Evolutionary conservation across 2,797 vertebrate genomes (phyloP), one percentile per base, ranked within the genome.

Genomic region (Tangara arthus): DNA sequence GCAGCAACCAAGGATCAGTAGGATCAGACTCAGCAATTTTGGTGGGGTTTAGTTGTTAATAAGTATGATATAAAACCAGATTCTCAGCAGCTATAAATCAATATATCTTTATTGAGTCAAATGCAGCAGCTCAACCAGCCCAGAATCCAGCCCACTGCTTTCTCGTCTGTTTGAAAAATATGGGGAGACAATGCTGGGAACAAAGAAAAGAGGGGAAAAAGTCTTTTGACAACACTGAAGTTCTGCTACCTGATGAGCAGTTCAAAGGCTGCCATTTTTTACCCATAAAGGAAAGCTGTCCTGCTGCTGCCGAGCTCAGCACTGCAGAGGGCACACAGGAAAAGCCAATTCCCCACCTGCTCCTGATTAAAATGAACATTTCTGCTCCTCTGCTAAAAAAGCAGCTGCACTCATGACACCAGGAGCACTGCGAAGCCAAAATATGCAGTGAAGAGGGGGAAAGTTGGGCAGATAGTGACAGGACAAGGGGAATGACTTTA

Each of bases 261-360:
- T 47, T 84, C 78, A 87, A 85, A 80, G 21, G 34, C 4, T 85
- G 68, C 20, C 7, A 15, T 60, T 64, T 87, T 71, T 78, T 32
- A 57, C 24, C 53, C 0, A 0, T 9, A 32, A n/a, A 90, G 46
- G 41, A 82, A 95, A 92, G 22, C 27, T 82, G 63, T 61, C 42
- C 46, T 30, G 20, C 39, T 87, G 57, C 65, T 84, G 89, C 94
- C 73, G 79, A 91, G 91, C 59, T 94, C 87, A 66, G 94, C 79
- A 15, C 61, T 42, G 26, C 65, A 35, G 42, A 59, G 69, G 3
- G 17, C 42, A 65, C 70, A 41, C 72, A 83, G 82, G 19, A 50
- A 63, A 69, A 49, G 50, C 12, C 12, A 8, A 30, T 35, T 83
- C 44, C 76, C 72, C 53, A 20, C 59, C 59, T 15, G 4, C 15